Evolutionary conservation across 2,888 invertebrate species (phyloP).

Genomic region (Thecocarcelia acutangulata): DNA sequence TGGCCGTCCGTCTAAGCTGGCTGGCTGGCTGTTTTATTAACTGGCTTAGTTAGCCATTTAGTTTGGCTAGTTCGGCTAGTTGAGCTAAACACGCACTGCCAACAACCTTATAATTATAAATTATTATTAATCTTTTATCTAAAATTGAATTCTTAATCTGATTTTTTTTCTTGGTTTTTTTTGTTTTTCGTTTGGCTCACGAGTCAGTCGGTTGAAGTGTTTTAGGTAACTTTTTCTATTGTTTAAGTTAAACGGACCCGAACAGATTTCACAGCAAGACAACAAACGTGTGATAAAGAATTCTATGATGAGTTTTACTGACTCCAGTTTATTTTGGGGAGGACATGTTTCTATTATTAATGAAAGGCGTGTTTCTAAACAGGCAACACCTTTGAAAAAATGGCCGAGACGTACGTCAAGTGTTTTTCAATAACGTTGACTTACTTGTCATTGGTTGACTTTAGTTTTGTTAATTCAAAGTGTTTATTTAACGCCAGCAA

Average conservation of each 20-base stretch:
- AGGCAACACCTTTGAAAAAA: slow-evolving; percentile 74
- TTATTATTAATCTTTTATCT: slow-evolving; percentile 59
- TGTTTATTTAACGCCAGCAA: neutral
- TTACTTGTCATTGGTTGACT: slow-evolving; percentile 58
- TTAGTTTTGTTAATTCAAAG: neutral
- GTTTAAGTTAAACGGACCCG: slow-evolving; percentile 79
- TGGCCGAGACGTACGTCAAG: slow-evolving; percentile 69
- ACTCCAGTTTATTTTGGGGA: slow-evolving; percentile 76
- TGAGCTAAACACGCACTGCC: slow-evolving; percentile 67
- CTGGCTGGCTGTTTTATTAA: neutral
- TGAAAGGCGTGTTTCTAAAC: slow-evolving; percentile 75
- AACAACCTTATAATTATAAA: slow-evolving; percentile 60
- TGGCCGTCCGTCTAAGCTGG: slow-evolving; percentile 8
- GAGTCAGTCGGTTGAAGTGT: slow-evolving; percentile 53
- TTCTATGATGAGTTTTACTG: slow-evolving; percentile 81
- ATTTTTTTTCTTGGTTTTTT: too few relatives aligned
- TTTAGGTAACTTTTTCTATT: slow-evolving; percentile 66
- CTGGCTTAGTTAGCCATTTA: slow-evolving; percentile 15
- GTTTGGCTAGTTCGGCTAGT: slow-evolving; percentile 14
- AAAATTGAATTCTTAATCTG: slow-evolving; percentile 40
- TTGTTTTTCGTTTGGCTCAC: slow-evolving; percentile 58
- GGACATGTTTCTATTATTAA: slow-evolving; percentile 79
- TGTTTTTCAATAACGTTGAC: slow-evolving; percentile 16
- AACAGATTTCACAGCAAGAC: slow-evolving; percentile 81
- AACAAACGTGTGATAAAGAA: slow-evolving; percentile 81